These are phyloP conservation scores for Vollenhovia emeryi DNA, from an alignment of 1,140 invertebrate genomes.

Conservation along the genomic window DNA sequence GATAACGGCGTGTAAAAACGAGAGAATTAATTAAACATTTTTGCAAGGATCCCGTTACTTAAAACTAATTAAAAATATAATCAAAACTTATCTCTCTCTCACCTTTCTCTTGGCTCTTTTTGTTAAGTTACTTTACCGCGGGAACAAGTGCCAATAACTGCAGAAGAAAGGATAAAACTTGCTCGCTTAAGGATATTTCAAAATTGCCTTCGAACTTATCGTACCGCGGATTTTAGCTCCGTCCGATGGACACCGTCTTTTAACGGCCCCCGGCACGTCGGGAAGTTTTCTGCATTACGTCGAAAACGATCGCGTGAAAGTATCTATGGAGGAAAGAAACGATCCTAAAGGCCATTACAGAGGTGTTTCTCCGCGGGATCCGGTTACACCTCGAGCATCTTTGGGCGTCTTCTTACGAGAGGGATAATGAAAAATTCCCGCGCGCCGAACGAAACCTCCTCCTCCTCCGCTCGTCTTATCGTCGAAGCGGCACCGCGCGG, in stretches of 20 bases:
- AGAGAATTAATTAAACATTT: conserved; percentile 5
- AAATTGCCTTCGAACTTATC: conserved; percentile 31
- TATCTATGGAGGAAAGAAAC: conserved; percentile 20
- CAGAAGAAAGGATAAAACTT: conserved; percentile 25
- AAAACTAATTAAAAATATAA: conserved; percentile 9
- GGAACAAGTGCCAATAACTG: not conserved
- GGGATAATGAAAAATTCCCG: conserved; percentile 44
- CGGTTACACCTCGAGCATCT: conserved; percentile 8
- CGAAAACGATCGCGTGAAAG: conserved; percentile 40
- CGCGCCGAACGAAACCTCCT: conserved; percentile 22
- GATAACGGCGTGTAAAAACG: not conserved
- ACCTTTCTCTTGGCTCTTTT: not conserved
- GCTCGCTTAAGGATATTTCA: conserved; percentile 22
- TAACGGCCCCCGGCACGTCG: conserved; percentile 12
- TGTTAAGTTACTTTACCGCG: conserved; percentile 12
- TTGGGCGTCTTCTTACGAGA: not conserved
- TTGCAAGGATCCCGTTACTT: not conserved
- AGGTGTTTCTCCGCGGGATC: conserved; percentile 7
- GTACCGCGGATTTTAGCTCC: not conserved
- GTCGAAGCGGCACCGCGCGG: not conserved
- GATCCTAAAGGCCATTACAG: conserved; percentile 13
- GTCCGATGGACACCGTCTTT: conserved; percentile 6
- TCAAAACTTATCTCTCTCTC: not conserved
- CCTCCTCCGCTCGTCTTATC: conserved; percentile 18
- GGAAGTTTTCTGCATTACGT: conserved; percentile 39